phyloP scores from a whole-genome alignment of 2,113 vertebrate species.

The Dolichallabes microphthalmus region DNA sequence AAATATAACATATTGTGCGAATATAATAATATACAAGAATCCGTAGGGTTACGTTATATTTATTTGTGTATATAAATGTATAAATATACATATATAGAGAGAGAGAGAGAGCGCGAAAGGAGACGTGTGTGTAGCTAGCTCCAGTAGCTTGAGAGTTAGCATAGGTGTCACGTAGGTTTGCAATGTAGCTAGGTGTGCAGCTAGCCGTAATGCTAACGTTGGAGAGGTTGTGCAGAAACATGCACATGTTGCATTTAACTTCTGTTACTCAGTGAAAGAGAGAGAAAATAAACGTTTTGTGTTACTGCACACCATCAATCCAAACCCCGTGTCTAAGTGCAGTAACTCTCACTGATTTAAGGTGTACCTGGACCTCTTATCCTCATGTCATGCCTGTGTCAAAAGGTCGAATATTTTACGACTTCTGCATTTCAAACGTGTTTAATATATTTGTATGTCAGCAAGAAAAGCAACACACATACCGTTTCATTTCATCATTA shows the following conservation, averaged over 20 bases:
- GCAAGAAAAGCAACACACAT: not conserved
- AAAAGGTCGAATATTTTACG: not conserved
- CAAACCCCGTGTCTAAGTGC: not conserved
- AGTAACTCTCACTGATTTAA: not conserved
- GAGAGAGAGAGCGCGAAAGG: not conserved
- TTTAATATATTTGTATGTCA: not conserved
- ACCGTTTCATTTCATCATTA: no score
- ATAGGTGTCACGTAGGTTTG: conserved; percentile 26
- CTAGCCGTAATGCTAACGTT: conserved; percentile 24
- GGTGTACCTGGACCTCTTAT: not conserved
- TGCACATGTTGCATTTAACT: not conserved
- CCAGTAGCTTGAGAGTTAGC: conserved; percentile 11
- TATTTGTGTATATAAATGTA: not conserved
- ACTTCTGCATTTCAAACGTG: no score
- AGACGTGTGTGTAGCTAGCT: not conserved
- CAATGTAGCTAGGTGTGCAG: conserved; percentile 14
- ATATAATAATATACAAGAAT: not conserved
- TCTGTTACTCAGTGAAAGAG: not conserved
- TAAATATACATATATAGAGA: not conserved
- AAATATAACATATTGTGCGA: not conserved
- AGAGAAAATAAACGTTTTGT: no score
- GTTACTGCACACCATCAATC: not conserved
- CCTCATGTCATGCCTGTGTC: not conserved
- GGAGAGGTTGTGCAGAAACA: not conserved
- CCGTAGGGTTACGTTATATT: not conserved